These are phyloP conservation scores for Tetranychus urticae DNA, from an alignment of 1,140 invertebrate species.

Conservation along the genomic window DNA sequence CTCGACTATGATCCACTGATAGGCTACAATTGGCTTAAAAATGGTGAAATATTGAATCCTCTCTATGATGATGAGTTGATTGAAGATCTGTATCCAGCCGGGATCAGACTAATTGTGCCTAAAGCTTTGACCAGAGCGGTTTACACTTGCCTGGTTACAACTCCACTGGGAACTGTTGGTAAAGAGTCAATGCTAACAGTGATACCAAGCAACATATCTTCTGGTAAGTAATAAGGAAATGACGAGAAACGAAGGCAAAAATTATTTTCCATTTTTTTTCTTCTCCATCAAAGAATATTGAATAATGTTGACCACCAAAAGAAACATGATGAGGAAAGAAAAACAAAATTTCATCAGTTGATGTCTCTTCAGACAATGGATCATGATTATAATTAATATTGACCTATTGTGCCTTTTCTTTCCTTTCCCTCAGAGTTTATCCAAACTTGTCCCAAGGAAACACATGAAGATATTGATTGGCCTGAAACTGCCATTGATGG, in stretches of 20 bases:
- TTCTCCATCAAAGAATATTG: no score
- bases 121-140: slow-evolving; percentile 5
- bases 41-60: slow-evolving; percentile 11
- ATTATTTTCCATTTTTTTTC: no score
- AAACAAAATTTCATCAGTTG: no score
- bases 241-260: no score
- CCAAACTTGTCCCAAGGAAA: slow-evolving; percentile 5
- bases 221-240: neutral
- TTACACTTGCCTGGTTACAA: slow-evolving; percentile 13
- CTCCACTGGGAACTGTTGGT: slow-evolving; percentile 2
- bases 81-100: slow-evolving; percentile 13
- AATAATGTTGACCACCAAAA: no score
- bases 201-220: slow-evolving; percentile 1
- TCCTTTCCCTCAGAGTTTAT: neutral
- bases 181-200: slow-evolving; percentile 9
- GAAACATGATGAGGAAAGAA: no score
- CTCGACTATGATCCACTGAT: neutral
- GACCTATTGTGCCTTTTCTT: neutral
- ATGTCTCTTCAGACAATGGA: no score
- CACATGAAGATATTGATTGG: slow-evolving; percentile 10
- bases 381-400: no score
- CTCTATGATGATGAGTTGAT: slow-evolving; percentile 10
- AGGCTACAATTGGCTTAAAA: slow-evolving; percentile 14
- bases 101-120: slow-evolving; percentile 9
- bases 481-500: slow-evolving; percentile 8